Base-by-base conservation (phyloP, 1,140 invertebrate genomes). In the Bombus cullumanus region DNA sequence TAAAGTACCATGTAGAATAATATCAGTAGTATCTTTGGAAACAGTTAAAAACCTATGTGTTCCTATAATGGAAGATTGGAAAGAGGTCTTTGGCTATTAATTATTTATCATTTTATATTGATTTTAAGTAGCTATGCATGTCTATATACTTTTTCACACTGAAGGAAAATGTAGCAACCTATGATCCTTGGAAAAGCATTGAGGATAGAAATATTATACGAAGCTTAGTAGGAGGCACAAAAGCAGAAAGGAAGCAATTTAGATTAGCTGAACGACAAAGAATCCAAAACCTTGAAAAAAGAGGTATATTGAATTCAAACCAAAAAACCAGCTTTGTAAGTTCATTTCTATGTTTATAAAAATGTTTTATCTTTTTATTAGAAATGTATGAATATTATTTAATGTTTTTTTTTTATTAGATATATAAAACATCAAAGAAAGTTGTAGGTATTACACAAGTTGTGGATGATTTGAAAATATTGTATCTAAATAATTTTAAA, bases 151-250 rank as follows among this genome's bases (percentile, higher is more conserved):
- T n/a, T 83, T 37, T 62, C 10, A 43, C 28, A 43, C 37, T 34
- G 1, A 57, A 83, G 75, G 66, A 72, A 71, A 18, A 43, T 47
- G 22, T 47, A 37, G 3, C 31, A 15, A 28, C 25, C 1, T 79
- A 79, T 12, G 75, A 62, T 25, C 66, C 82, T 43, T 84, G 66
- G 75, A 34, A 62, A n/a, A 69, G 9, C 71, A 84, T 53, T 6
- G 37, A 78, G 10, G 68, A 28, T 1, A 78, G 13, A 25, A 34
- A 62, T 9, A 43, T 84, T 3, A 78, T 59, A 72, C 43, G 53
- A 9, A 71, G 22, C 6, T 59, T 71, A 9, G 15, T 37, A 25
- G 72, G 81, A n/a, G 13, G n/a, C 4, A 28, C 82, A 4, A 71
- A 41, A 10, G 12, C 75, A 2, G 1, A 57, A 18, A 84, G 13